Evolutionary conservation across 2,888 invertebrate species (phyloP).

Genomic region (Pinctada fucata): DNA sequence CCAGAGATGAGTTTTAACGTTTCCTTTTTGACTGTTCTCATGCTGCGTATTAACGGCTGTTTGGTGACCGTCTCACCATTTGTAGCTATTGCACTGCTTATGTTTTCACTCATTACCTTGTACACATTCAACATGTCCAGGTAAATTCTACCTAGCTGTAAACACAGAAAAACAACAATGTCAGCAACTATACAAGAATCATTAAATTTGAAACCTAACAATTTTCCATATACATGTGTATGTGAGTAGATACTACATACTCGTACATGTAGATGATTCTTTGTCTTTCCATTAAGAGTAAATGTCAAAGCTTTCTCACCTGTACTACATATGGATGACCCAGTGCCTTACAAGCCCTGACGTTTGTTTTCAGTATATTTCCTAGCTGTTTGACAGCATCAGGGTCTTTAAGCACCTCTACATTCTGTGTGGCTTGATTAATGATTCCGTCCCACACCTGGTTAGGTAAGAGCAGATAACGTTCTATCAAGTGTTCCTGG

Average conservation of each 20-base stretch:
- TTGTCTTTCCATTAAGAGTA: too few species aligned
- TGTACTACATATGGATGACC: constrained; percentile 95
- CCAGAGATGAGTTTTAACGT: constrained; percentile 96
- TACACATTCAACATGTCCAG: constrained; percentile 99
- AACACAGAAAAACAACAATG: constrained; percentile 24
- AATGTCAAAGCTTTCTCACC: constrained; percentile 71
- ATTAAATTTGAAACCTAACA: too few species aligned
- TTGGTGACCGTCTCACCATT: constrained; percentile 98
- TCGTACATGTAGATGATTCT: too few species aligned
- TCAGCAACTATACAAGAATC: too few species aligned
- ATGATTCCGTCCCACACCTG: constrained; percentile 99
- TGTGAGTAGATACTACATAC: too few species aligned
- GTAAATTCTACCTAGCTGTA: constrained; percentile 95
- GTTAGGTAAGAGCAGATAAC: constrained; percentile 98
- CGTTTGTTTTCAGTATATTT: constrained; percentile 99
- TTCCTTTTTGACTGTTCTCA: constrained; percentile 99
- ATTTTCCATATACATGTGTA: too few species aligned
- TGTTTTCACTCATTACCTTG: constrained; percentile 85
- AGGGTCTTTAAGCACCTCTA: constrained; percentile 95
- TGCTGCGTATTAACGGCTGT: constrained; percentile 97
- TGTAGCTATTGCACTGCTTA: constrained; percentile 85
- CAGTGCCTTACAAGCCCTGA: constrained; percentile 98
- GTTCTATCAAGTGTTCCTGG: constrained; percentile 96
- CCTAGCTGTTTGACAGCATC: constrained; percentile 98
- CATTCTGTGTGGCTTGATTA: constrained; percentile 96